Base-by-base conservation (phyloP, 2,113 vertebrate genomes). In the Protobothrops mucrosquamatus region DNA sequence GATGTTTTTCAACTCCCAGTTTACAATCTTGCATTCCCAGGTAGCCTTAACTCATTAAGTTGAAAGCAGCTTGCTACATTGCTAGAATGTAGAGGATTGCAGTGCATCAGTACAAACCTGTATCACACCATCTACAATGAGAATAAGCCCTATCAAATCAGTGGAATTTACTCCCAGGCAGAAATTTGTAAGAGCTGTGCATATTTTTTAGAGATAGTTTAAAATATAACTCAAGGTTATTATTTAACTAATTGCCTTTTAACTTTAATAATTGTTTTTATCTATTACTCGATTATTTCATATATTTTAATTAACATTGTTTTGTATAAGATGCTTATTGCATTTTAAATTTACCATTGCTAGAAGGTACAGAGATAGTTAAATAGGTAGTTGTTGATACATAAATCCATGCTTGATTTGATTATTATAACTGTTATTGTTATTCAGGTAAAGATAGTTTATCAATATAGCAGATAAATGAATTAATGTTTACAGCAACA, bases 401-500 rank as follows among this genome's bases (percentile, higher is more conserved):
- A 87, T 18, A 51, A 29, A 46, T 2, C 86, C 87, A 85, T 81
- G 39, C 2, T 89, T 92, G 34, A 54, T 89, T 34, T 89, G 39
- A 52, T 92, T 1, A 64, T 91, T 91, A 43, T 81, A 56, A 56
- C 29, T 87, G 74, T 81, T 81, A 52, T 92, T 51, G 69, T 54
- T 48, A 69, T 88, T 12, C 46, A 61, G 48, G 24, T 48, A 39
- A 39, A 54, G 59, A 64, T 6, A 51, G 22, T 48, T 39, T 92
- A 91, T 87, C 23, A 61, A 51, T 81, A 89, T 46, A 55, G 54
- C 24, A 22, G 8, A 51, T 46, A 43, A 39, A 85, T 91, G 74
- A 92, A 92, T 92, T 64, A 94, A 94, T 86, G 89, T 97, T 96
- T 97, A 92, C 95, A 93, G 94, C 92, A 96, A 97, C 97, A 96